Base-by-base conservation (phyloP, 2,797 vertebrate genomes). In the Eutrigla gurnardus region DNA sequence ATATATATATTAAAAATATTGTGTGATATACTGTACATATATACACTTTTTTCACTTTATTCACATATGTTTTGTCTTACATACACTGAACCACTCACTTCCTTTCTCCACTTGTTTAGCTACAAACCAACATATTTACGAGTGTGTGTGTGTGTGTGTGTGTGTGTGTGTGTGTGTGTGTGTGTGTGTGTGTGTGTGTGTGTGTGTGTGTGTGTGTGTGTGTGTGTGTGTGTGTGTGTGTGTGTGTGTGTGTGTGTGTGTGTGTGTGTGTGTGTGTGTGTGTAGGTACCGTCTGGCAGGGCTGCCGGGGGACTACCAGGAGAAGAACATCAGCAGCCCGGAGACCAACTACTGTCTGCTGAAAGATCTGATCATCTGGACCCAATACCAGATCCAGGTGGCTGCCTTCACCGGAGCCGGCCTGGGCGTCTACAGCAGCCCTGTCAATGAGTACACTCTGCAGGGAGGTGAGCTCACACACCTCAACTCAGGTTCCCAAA, bases 331-430 rank as follows among this genome's bases (percentile, higher is more conserved):
- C 93, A 97, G 93, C 93, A 97, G 96, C 77, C 96, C 98, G 0
- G 98, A 99, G 92, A 96, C 96, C 81, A 98, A 96, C 95, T 97
- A 98, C 94, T 99, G 97, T 92, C 93, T 98, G 78, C 94, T 99
- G 66, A 96, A 95, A 15, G 97, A 99, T 84, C 95, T 99, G 83
- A 99, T 98, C 93, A 96, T 99, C 91, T 99, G 98, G 98, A 99
- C 98, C 0, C 97, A 98, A 86, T 99, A 99, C 77, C 97, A 99
- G 85, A 98, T 99, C 92, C 97, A 99, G 93, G 97, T 99, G 95
- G 97, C 97, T 0, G 97, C 97, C 6, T 98, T 96, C 94, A 99
- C 97, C 0, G 96, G 96, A 35, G 97, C 96, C 0, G 98, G 98
- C 40, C 93, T 98, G 81, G 97, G 98, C 0, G 88, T 94, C 13